A percentile compares a stretch with the other conserved stretches of the same genome.
These are phyloP conservation scores for Listrodromus nycthemerus DNA, from an alignment of 2,888 invertebrate genomes.

Conservation along the genomic window DNA sequence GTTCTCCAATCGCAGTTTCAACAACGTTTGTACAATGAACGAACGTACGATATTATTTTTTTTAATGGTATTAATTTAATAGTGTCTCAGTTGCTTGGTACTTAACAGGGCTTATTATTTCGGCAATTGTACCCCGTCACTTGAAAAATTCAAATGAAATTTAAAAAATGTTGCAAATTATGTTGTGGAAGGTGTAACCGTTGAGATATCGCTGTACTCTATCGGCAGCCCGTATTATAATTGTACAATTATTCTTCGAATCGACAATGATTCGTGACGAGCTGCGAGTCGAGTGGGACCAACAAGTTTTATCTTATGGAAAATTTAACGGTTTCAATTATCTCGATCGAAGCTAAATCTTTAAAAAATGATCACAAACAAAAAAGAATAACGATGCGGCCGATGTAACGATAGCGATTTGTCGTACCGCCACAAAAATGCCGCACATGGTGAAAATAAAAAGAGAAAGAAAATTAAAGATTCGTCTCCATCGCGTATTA, in stretches of 20 bases:
- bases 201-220: constrained; percentile 38
- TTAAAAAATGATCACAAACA: neutral
- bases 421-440: constrained; percentile 9
- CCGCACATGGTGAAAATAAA: constrained; percentile 15
- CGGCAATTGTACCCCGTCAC: constrained; percentile 19
- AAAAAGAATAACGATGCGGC: neutral
- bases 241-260: constrained; percentile 18
- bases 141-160: constrained; percentile 29
- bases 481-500: constrained; percentile 40
- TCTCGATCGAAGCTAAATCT: constrained; percentile 12
- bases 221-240: constrained; percentile 41
- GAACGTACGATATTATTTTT: constrained; percentile 16
- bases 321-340: constrained; percentile 35
- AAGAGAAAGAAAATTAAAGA: constrained; percentile 6
- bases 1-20: constrained; percentile 28
- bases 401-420: constrained; percentile 9
- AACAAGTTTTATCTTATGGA: constrained; percentile 50
- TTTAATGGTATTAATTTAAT: neutral
- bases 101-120: constrained; percentile 45
- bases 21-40: constrained; percentile 20
- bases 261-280: constrained; percentile 31
- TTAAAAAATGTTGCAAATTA: neutral
- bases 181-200: constrained; percentile 17
- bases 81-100: constrained; percentile 52
- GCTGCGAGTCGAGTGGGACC: constrained; percentile 56